phyloP scores from a whole-genome alignment of 1,140 invertebrate genomes.

The Vanessa tameamea region DNA sequence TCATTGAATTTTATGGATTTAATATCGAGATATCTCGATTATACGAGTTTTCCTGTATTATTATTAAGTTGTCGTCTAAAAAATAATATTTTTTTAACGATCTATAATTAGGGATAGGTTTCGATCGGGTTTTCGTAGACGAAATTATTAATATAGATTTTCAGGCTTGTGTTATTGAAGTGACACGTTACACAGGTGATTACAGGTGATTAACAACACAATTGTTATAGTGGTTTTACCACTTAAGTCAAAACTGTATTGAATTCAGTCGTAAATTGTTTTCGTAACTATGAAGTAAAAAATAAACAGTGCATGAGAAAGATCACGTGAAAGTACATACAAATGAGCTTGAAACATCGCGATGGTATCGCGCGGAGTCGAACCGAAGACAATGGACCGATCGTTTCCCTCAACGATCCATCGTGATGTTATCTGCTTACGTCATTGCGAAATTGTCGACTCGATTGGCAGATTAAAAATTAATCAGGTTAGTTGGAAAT shows the following conservation, averaged over 20 bases:
- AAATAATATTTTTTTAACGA: too few relatives aligned
- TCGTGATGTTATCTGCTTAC: conserved; percentile 31
- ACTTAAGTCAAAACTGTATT: background rate
- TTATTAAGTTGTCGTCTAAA: too few relatives aligned
- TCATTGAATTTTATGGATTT: too few relatives aligned
- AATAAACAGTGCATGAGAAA: conserved; percentile 33
- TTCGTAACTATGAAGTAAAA: conserved; percentile 16
- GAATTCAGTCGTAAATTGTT: background rate
- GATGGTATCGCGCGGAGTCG: conserved; percentile 33
- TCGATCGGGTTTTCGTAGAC: too few relatives aligned
- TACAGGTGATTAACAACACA: too few relatives aligned
- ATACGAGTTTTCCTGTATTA: too few relatives aligned
- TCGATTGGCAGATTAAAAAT: background rate
- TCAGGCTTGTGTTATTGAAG: too few relatives aligned
- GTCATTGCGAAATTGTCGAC: conserved; percentile 18
- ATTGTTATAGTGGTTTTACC: too few relatives aligned
- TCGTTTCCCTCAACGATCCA: conserved; percentile 32
- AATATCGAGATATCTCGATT: too few relatives aligned
- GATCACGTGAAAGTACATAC: conserved; percentile 31
- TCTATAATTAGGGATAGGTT: too few relatives aligned
- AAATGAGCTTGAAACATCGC: conserved; percentile 25
- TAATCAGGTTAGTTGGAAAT: conserved; percentile 1
- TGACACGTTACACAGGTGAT: too few relatives aligned
- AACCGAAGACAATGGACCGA: conserved; percentile 35
- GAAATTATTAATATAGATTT: too few relatives aligned